Evolutionary conservation across 2,113 vertebrate genomes (phyloP).

Genomic region (Chelonoidis abingdonii): DNA sequence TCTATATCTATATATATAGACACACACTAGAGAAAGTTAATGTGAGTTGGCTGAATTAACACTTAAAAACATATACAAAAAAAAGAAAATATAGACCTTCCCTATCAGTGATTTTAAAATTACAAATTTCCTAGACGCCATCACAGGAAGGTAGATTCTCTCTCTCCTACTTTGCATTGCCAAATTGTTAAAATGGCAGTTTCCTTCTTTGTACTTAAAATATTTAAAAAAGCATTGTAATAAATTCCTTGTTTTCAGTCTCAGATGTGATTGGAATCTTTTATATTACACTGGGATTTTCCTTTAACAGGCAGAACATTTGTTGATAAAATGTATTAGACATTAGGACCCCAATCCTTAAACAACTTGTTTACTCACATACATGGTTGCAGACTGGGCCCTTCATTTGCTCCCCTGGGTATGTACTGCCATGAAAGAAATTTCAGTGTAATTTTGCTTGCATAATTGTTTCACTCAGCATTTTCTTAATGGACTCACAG

Average conservation of each 20-base stretch:
- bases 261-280: neutral
- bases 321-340: neutral
- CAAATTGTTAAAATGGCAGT: neutral
- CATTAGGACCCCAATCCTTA: neutral
- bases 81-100: neutral
- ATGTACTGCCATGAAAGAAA: constrained; percentile 44
- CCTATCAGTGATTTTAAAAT: neutral
- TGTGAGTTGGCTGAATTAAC: neutral
- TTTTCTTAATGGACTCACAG: constrained; percentile 35
- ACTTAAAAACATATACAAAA: neutral
- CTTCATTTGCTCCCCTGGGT: neutral
- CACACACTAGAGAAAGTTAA: neutral
- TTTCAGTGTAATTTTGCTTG: constrained; percentile 22
- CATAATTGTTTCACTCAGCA: constrained; percentile 35
- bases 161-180: neutral
- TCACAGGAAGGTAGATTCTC: neutral
- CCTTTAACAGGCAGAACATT: neutral
- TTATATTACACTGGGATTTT: neutral
- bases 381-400: neutral
- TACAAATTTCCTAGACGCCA: neutral
- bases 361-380: neutral
- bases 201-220: neutral
- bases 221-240: neutral
- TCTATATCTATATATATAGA: neutral
- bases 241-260: neutral